Percentiles rank a stretch among this genome's conserved stretches.
Conservation (phyloP, 2,113 vertebrate species). For the Python bivittatus region DNA sequence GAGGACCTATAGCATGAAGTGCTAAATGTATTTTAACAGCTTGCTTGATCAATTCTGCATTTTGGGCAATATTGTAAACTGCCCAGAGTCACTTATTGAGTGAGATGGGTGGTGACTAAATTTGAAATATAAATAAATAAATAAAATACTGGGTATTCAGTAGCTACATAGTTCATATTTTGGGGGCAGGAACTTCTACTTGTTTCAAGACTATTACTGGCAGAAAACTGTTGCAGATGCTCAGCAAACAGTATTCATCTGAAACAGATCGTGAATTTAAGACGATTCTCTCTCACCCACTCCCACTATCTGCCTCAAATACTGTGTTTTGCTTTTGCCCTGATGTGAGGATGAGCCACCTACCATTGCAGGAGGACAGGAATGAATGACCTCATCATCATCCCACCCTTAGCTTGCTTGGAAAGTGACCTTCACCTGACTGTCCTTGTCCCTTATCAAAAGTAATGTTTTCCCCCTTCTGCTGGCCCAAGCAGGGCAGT, state of each 20-base stretch:
- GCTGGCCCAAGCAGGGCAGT: neutral
- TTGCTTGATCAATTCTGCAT: neutral
- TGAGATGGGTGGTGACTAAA: too few species aligned
- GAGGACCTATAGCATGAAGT: neutral
- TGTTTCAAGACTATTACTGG: neutral
- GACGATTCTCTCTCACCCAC: too few species aligned
- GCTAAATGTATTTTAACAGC: conserved; percentile 6
- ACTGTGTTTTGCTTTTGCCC: too few species aligned
- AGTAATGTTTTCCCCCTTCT: too few species aligned
- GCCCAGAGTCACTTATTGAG: too few species aligned
- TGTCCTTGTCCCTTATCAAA: too few species aligned
- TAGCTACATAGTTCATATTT: neutral
- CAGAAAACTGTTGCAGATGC: neutral
- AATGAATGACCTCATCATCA: neutral
- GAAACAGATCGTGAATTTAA: too few species aligned
- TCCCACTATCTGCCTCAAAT: too few species aligned
- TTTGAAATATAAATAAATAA: too few species aligned
- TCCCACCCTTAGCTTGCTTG: neutral
- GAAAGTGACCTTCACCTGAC: neutral
- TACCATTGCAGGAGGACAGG: neutral
- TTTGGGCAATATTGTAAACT: too few species aligned
- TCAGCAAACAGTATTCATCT: neutral
- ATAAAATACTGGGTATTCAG: neutral
- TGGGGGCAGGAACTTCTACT: neutral
- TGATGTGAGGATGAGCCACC: too few species aligned